These are phyloP conservation scores for Dolichotis patagonum DNA, from an alignment of 2,113 vertebrate genomes.

Conservation along the genomic window DNA sequence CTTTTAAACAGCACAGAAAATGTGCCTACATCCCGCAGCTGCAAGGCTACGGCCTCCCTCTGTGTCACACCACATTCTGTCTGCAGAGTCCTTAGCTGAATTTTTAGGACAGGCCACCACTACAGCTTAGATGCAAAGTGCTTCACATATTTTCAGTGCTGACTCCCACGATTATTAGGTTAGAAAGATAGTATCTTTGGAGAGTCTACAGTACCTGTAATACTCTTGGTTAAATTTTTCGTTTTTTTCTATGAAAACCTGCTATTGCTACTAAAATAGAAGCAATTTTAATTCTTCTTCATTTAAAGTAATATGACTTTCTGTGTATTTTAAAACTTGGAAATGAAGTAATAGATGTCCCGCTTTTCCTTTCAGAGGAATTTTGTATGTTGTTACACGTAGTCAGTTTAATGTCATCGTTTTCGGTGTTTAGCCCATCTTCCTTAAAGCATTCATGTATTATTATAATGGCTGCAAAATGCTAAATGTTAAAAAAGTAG, in stretches of 20 bases:
- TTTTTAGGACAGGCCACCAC: too few species aligned
- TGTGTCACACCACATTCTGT: too few species aligned
- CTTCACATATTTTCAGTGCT: too few species aligned
- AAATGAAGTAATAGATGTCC: not conserved
- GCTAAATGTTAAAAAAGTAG: not conserved
- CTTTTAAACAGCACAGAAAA: too few species aligned
- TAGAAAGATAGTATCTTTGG: not conserved
- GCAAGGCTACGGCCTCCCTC: too few species aligned
- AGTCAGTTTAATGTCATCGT: not conserved
- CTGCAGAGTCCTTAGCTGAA: too few species aligned
- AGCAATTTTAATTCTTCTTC: not conserved
- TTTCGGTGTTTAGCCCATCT: not conserved
- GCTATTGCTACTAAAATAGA: not conserved
- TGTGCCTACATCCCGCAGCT: too few species aligned
- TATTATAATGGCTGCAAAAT: not conserved
- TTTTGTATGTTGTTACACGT: not conserved
- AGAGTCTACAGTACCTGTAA: not conserved
- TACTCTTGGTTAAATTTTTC: not conserved
- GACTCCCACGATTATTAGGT: not conserved
- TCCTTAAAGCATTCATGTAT: not conserved
- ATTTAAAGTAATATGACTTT: not conserved
- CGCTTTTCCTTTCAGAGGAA: slow-evolving; percentile 7
- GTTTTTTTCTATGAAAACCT: not conserved
- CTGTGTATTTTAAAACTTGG: not conserved
- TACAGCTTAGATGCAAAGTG: too few species aligned